A percentile compares a stretch with the other conserved stretches of the same genome.
These are phyloP conservation scores for Forbesichthys agassizii DNA, from an alignment of 2,113 vertebrate species.

Conservation along the genomic window DNA sequence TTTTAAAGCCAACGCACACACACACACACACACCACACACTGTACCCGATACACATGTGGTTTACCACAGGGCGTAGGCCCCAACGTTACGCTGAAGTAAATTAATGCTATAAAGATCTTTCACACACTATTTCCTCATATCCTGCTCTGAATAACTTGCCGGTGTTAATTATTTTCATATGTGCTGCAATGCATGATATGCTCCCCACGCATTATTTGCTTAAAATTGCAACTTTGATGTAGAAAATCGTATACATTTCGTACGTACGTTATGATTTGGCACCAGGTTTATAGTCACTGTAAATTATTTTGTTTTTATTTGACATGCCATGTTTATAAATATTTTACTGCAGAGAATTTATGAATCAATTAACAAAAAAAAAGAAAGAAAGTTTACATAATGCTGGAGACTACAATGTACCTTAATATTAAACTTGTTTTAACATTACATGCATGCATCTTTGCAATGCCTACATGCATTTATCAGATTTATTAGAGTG, in stretches of 20 bases:
- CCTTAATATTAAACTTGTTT: too few relatives aligned
- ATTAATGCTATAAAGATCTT: conserved; percentile 43
- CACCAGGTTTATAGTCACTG: not conserved
- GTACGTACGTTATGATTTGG: conserved; percentile 21
- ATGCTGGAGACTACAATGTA: too few relatives aligned
- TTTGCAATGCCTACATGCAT: not conserved
- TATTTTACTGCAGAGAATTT: too few relatives aligned
- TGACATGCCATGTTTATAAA: conserved; percentile 10
- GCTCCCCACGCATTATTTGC: not conserved
- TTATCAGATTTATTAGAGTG: too few relatives aligned
- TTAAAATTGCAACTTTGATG: conserved; percentile 23
- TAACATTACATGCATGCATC: not conserved
- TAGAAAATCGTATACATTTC: conserved; percentile 1
- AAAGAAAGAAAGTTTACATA: too few relatives aligned
- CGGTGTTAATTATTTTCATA: not conserved
- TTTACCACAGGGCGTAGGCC: conserved; percentile 75
- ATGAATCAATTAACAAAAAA: too few relatives aligned
- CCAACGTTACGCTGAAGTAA: conserved; percentile 60
- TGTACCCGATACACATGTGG: conserved; percentile 42
- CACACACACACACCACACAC: not conserved
- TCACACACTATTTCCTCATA: conserved; percentile 33
- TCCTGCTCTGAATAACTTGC: conserved; percentile 6
- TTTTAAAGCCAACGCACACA: not conserved
- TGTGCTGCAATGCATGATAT: conserved; percentile 1
- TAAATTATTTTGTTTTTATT: not conserved